Evolutionary conservation across 2,797 vertebrate species (phyloP).

Genomic region (Meriones psammophilus): DNA sequence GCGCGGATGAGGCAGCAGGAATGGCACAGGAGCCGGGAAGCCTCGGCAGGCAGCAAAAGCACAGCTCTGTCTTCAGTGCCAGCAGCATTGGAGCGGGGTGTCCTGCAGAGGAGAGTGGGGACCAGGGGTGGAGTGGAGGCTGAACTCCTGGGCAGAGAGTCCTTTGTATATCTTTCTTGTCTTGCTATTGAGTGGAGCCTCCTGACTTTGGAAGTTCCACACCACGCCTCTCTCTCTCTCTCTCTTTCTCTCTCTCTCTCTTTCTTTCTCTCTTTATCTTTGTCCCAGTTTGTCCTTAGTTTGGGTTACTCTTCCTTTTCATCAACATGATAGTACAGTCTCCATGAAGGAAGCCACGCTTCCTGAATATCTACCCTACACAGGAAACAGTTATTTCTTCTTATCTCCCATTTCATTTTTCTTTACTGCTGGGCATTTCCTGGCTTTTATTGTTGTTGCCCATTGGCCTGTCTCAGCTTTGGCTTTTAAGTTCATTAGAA

Average conservation of each 20-base stretch:
- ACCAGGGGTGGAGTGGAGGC: not conserved
- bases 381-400: not conserved
- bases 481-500: not conserved
- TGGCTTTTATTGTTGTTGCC: not conserved
- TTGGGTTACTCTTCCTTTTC: not conserved
- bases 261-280: not conserved
- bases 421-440: not conserved
- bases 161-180: not conserved
- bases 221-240: not conserved
- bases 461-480: not conserved
- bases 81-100: not conserved
- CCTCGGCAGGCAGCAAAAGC: not conserved
- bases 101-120: not conserved
- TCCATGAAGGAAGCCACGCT: slow-evolving; percentile 22
- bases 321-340: not conserved
- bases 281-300: not conserved
- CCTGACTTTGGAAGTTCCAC: not conserved
- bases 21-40: not conserved
- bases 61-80: not conserved
- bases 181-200: not conserved
- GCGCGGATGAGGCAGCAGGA: not conserved
- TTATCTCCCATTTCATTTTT: not conserved
- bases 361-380: not conserved
- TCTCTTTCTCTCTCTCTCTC: not conserved
- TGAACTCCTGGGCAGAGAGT: not conserved